Base-by-base conservation (phyloP, 2,888 invertebrate species). In the Aspidapion aeneum region DNA sequence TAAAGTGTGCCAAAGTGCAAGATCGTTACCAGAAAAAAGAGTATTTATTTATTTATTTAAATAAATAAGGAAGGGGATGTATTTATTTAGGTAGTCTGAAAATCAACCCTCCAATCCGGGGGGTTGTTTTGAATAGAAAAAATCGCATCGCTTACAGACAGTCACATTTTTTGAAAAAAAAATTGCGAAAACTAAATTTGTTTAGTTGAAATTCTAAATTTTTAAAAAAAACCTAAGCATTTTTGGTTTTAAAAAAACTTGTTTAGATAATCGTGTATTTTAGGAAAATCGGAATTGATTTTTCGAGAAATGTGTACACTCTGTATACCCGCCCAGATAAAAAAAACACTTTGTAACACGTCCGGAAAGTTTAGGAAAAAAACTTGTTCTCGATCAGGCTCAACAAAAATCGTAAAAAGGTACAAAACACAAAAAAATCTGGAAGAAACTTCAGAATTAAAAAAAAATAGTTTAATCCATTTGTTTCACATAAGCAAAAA, bases 1-100 rank as follows among this genome's bases (percentile, higher is more conserved):
- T 79, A 76, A 79, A 78, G 78, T 80, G 81, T 80, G 80, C 80
- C 80, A 81, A 81, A 81, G 80, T 79, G 80, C 79, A 79, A 79
- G 76, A 76, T 79, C 78, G 79, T 80, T 79, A 79, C 78, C 78
- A 78, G 75, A 69, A 64, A 78, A 74, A 76, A 74, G 74, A 77
- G 77, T 69, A 70, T 73, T 72, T 78, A 78, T 79, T 78, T 77
- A 77, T 79, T 76, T 77, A 74, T 75, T 74, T 74, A 75, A 71
- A 71, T 73, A 72, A 68, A 72, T 75, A 74, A 73, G 72, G 76
- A 78, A 79, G 79, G 79, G 79, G 77, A 80, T 79, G 74, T 79
- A 79, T 80, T 80, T 79, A 79, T 76, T 75, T 73, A 72, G 71
- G 73, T 22, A 72, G 71, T 70, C 69, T 66, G 72, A 66, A 68